Evolutionary conservation across 2,797 vertebrate genomes (phyloP).

Genomic region (Lepilemur ruficaudatus): DNA sequence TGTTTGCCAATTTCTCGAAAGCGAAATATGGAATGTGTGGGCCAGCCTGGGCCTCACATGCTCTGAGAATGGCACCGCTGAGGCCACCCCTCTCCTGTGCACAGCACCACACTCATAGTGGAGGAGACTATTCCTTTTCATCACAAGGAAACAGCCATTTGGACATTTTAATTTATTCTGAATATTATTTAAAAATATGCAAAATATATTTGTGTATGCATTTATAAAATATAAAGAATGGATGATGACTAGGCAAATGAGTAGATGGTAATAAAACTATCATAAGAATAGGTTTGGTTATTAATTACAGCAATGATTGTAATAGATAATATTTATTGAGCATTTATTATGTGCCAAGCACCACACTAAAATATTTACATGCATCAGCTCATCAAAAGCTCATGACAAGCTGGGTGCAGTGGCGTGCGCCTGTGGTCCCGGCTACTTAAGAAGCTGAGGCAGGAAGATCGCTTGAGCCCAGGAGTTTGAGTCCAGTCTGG

Average conservation of each 20-base stretch:
- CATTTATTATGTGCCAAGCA: background rate
- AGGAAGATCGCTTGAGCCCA: background rate
- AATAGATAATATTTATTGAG: background rate
- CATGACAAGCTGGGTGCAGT: background rate
- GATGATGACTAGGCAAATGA: background rate
- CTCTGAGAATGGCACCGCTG: background rate
- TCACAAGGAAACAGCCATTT: background rate
- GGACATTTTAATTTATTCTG: background rate
- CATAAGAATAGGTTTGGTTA: background rate
- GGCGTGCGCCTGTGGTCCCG: background rate
- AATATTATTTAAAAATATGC: background rate
- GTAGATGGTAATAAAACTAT: background rate
- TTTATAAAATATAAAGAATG: background rate
- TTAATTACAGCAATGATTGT: background rate
- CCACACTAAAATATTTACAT: background rate
- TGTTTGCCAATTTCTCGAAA: background rate
- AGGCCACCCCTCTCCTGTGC: background rate
- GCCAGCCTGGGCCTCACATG: background rate
- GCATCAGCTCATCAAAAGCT: background rate
- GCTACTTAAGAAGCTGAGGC: background rate
- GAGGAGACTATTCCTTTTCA: background rate
- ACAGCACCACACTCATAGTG: fast-evolving
- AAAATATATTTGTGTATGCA: background rate
- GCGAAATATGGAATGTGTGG: background rate
- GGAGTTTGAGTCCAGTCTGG: background rate